Conservation (phyloP, 35 echinoderm and acorn worm species). For the Amphiura filiformis region DNA sequence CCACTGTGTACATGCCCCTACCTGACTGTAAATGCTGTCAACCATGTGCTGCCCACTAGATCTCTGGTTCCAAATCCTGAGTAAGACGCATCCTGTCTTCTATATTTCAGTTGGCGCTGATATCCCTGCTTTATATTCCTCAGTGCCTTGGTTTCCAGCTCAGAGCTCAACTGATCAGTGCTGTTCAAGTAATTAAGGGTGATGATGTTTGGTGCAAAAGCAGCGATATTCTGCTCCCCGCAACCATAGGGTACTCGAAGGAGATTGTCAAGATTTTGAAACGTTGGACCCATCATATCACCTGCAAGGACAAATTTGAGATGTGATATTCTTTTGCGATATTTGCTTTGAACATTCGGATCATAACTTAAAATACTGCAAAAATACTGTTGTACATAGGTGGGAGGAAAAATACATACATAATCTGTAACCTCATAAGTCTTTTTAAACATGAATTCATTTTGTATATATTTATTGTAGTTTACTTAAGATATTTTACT, state of each 20-base stretch:
- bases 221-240: slow-evolving; percentile 82
- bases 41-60: slow-evolving; percentile 81
- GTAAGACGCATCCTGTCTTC: slow-evolving; percentile 73
- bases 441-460: too few species aligned
- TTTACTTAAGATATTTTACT: too few species aligned
- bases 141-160: slow-evolving; percentile 22
- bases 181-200: slow-evolving; percentile 57
- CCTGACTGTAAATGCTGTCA: slow-evolving; percentile 83
- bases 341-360: too few species aligned
- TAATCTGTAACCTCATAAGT: too few species aligned
- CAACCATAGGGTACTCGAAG: slow-evolving; percentile 64
- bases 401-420: too few species aligned
- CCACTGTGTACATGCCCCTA: too few species aligned
- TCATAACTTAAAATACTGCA: too few species aligned
- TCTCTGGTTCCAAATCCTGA: slow-evolving; percentile 79
- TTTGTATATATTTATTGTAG: too few species aligned
- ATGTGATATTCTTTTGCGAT: too few species aligned
- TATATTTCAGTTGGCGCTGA: slow-evolving; percentile 87
- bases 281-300: slow-evolving; percentile 63
- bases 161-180: slow-evolving; percentile 34
- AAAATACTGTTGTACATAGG: too few species aligned
- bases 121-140: slow-evolving; percentile 69
- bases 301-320: slow-evolving; percentile 14
- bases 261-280: slow-evolving; percentile 54
- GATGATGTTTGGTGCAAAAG: slow-evolving; percentile 67